A percentile compares a stretch with the other conserved stretches of the same genome.
phyloP scores from a whole-genome alignment of 2,113 vertebrate species.

The Elachura formosa region DNA sequence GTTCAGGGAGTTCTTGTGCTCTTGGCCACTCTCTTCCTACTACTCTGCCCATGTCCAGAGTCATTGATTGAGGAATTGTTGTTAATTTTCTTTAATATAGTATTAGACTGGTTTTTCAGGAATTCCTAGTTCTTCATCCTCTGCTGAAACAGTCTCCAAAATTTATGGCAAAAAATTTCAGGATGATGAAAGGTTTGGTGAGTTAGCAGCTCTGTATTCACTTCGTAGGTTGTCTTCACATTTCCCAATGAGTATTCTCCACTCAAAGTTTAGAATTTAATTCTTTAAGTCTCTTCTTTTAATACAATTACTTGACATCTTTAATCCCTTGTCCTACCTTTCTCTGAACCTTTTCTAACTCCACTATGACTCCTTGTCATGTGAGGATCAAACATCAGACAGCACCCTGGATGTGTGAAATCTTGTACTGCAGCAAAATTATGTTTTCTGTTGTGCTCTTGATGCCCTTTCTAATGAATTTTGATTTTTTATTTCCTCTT shows the following conservation, averaged over 20 bases:
- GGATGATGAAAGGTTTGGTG: neutral
- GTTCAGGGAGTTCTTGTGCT: neutral
- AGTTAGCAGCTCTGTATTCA: neutral
- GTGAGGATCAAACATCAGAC: neutral
- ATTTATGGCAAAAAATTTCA: neutral
- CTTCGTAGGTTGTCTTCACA: neutral
- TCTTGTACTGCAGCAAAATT: neutral
- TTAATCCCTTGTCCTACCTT: neutral
- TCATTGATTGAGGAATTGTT: neutral
- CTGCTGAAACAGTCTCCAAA: neutral
- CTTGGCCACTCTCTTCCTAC: neutral
- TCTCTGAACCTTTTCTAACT: neutral
- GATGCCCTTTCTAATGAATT: neutral
- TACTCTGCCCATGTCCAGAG: rapidly evolving
- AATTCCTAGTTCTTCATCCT: neutral
- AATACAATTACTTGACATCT: neutral
- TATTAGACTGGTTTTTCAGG: neutral
- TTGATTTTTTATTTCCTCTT: neutral
- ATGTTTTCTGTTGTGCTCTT: neutral
- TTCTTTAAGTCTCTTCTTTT: neutral
- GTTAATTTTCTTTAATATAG: neutral
- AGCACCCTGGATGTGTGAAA: neutral
- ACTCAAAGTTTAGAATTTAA: neutral
- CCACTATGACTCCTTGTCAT: neutral
- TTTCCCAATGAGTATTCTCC: neutral